Base-by-base conservation (phyloP, 1,140 invertebrate species). In the Caenorhabditis remanei region DNA sequence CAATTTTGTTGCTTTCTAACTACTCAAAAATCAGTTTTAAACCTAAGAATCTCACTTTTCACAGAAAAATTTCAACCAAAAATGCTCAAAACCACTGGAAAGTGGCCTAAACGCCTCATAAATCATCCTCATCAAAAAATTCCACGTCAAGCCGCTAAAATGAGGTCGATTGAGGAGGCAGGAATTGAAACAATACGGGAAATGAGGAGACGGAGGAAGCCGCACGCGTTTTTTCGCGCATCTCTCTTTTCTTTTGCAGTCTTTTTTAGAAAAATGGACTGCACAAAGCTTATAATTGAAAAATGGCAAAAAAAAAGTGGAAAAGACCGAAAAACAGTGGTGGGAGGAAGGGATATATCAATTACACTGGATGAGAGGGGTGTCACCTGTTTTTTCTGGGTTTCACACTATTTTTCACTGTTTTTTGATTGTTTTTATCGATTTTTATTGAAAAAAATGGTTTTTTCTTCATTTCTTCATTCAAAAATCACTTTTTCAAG, bases 331-430 rank as follows among this genome's bases (percentile, higher is more conserved):
- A 3, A 32, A 6, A 63, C n/a, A 79, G 11, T 6, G 24, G 65
- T 71, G 65, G 65, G 65, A 71, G 65, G 46, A 79, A 79, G 43
- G 46, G 71, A 79, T 79, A 79, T 79, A 79, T 79, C 71, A 79
- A 50, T 79, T 79, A 79, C 50, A 79, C 71, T 79, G 13, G 46
- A 11, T 4, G n/a, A 14, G 46, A 24, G 9, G 53, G 46, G 53
- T n/a, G 46, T 79, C 65, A 71, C 11, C 14, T 19, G 6, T 71
- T 21, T 32, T n/a, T n/a, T 61, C 14, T 32, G n/a, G 41, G 1
- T 41, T 41, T 67, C 41, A 11, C 11, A 67, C 32, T 32, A 32
- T 32, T 32, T 32, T 32, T 41, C 11, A 41, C 5, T 14, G 13
- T 5, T 40, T 67, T 67, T 65, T 65, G 9, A 65, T 40, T 32